A percentile compares a stretch with the other conserved stretches of the same genome.
phyloP scores from a whole-genome alignment of 2,888 invertebrate genomes.

The Sphaeridia pumilis region DNA sequence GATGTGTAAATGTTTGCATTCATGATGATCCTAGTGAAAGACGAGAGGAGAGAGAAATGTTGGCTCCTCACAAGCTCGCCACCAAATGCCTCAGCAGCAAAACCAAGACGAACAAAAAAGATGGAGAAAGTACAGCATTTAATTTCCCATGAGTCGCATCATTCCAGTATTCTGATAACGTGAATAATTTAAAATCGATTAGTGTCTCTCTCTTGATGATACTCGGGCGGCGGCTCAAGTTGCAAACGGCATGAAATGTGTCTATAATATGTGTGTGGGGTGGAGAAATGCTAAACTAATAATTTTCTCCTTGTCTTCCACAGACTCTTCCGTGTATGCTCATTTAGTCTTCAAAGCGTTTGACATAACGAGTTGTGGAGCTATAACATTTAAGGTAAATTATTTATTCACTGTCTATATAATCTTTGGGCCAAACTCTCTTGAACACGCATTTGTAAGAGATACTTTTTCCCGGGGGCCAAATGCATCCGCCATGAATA shows the following conservation, averaged over 20 bases:
- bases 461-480: not conserved
- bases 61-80: too few species aligned
- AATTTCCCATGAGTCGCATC: slow-evolving; percentile 4
- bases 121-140: not conserved
- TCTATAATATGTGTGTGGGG: not conserved
- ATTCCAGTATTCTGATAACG: slow-evolving; percentile 2
- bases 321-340: slow-evolving; percentile 92
- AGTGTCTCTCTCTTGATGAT: not conserved
- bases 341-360: slow-evolving; percentile 99
- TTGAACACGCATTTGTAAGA: not conserved
- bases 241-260: too few species aligned
- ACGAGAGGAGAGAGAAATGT: too few species aligned
- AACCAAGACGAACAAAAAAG: not conserved
- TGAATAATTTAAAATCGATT: slow-evolving; percentile 5
- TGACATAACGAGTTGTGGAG: slow-evolving; percentile 91
- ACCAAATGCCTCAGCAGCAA: too few species aligned
- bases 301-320: slow-evolving; percentile 38
- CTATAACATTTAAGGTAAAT: slow-evolving; percentile 91
- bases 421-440: too few species aligned
- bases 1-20: too few species aligned
- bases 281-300: not conserved
- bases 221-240: not conserved
- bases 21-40: too few species aligned
- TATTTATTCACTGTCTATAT: slow-evolving; percentile 5
- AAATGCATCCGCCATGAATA: not conserved